Evolutionary conservation across 2,113 vertebrate species (phyloP), one percentile per base, ranked within the genome.

Genomic region (Notothenia coriiceps): DNA sequence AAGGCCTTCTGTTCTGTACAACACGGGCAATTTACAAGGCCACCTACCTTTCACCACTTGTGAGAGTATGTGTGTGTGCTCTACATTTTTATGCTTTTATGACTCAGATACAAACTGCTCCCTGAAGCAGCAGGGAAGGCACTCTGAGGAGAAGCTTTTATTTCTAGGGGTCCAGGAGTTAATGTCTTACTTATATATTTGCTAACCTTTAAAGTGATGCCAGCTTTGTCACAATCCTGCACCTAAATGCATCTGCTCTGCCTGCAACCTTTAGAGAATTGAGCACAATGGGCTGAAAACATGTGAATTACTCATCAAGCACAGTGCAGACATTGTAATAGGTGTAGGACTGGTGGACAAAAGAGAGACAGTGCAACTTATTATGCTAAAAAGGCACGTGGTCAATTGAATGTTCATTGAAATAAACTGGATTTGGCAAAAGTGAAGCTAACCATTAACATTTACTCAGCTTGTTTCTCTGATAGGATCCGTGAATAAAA

Each of bases 221-320:
- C 79, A 86, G 67, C 78, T 91, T 81, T 84, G 84, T 84, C 77
- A 80, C 68, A 64, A 40, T 61, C 60, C 79, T 66, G 77, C 79
- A 80, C 77, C 88, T 70, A 88, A 90, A 88, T 75, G 76, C 74
- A 64, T 77, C 54, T 83, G 85, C 73, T 77, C 76, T 49, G 66
- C 51, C n/a, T 50, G 79, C 80, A 91, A 92, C 90, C 90, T 92
- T 92, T 92, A 74, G 79, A 88, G 90, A 88, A 86, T 88, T 86
- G 81, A 82, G 83, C 63, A 86, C 79, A 81, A 72, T 75, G 55
- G 15, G 54, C 72, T 80, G 70, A 87, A 88, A 64, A 86, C 79
- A 87, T 77, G 82, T 59, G 77, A 77, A 90, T 88, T 78, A 70
- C 64, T 74, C 56, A 71, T 80, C 43, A 83, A 55, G 47, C 44